Conservation (phyloP, 2,113 vertebrate species). For the Prionailurus viverrinus region DNA sequence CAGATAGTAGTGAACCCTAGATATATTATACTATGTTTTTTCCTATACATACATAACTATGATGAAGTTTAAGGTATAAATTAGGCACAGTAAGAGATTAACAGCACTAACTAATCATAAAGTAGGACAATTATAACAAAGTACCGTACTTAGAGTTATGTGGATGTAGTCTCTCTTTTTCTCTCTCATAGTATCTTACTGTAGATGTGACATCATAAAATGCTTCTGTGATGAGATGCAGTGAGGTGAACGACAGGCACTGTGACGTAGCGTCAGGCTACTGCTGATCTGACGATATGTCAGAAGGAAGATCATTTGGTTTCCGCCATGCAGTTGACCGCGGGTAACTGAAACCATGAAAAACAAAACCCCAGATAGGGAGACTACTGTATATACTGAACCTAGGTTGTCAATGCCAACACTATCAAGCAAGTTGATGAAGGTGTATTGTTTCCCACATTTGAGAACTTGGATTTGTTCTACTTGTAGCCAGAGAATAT, state of each 20-base stretch:
- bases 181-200: background rate
- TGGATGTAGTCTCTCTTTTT: background rate
- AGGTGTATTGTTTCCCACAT: background rate
- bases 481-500: background rate
- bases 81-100: background rate
- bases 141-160: background rate
- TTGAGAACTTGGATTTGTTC: background rate
- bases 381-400: background rate
- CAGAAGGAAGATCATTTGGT: background rate
- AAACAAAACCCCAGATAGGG: background rate
- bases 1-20: background rate
- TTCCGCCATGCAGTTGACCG: background rate
- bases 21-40: background rate
- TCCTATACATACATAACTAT: background rate
- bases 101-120: background rate
- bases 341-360: background rate
- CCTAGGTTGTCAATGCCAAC: background rate
- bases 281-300: background rate
- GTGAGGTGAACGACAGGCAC: background rate
- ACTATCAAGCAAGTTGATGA: background rate
- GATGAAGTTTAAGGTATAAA: background rate
- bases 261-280: background rate
- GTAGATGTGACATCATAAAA: background rate
- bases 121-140: background rate
- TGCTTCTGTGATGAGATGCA: background rate